These are phyloP conservation scores for Hyaena hyaena DNA, from an alignment of 2,113 vertebrate genomes.

Conservation along the genomic window DNA sequence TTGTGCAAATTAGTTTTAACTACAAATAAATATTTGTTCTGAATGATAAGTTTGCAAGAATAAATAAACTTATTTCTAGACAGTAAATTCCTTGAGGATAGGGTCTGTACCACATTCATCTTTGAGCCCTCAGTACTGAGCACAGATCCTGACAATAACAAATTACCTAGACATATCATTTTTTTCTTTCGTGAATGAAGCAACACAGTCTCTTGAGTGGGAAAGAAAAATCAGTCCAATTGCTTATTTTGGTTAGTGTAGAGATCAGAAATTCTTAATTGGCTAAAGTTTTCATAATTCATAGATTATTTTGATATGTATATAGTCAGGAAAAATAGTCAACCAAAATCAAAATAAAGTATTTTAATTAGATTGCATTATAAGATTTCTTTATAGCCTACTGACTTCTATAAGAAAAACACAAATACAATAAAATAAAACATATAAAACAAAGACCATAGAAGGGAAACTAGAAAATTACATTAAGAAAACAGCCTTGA, in stretches of 20 bases:
- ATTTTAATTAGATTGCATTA: neutral
- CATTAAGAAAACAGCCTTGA: neutral
- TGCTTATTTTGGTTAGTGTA: slow-evolving; percentile 2
- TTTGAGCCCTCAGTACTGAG: neutral
- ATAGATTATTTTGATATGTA: slow-evolving; percentile 26
- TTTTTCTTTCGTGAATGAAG: slow-evolving; percentile 12
- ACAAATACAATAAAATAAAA: neutral
- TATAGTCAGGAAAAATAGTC: neutral
- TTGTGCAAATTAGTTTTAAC: slow-evolving; percentile 27
- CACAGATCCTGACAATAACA: neutral
- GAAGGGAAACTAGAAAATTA: neutral
- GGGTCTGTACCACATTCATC: neutral
- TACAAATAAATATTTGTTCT: slow-evolving; percentile 22
- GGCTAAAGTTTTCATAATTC: neutral
- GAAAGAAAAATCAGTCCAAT: neutral
- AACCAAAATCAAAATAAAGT: slow-evolving; percentile 23
- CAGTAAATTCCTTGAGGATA: neutral
- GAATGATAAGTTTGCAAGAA: slow-evolving; percentile 3
- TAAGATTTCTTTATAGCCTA: neutral
- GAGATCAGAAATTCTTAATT: neutral
- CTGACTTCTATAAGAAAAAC: neutral
- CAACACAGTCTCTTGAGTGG: neutral
- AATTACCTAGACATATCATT: neutral
- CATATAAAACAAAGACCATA: neutral
- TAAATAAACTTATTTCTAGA: neutral